Percentiles rank a stretch among this genome's conserved stretches.
These are phyloP conservation scores for Catamblyrhynchus diadema DNA, from an alignment of 2,797 vertebrate genomes.

Conservation along the genomic window DNA sequence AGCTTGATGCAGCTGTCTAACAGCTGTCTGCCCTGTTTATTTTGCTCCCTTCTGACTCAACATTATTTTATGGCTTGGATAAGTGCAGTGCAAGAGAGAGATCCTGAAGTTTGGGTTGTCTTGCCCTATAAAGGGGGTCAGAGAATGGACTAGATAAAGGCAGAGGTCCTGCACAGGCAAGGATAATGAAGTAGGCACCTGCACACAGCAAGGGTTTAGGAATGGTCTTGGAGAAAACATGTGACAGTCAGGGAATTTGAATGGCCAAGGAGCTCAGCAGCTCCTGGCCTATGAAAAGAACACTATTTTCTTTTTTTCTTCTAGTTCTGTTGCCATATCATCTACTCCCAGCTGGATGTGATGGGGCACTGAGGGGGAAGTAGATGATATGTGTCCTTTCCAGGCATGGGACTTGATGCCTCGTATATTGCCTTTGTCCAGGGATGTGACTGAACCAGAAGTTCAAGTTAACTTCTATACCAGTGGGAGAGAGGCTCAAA, in stretches of 20 bases:
- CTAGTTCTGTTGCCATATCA: not conserved
- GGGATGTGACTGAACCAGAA: not conserved
- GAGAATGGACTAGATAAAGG: not conserved
- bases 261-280: not conserved
- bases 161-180: not conserved
- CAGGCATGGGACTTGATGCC: not conserved
- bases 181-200: not conserved
- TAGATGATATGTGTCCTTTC: not conserved
- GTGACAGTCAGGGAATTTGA: not conserved
- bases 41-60: not conserved
- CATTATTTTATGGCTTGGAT: not conserved
- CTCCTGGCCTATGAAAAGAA: not conserved
- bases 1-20: conserved; percentile 45
- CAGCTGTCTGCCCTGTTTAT: conserved; percentile 33
- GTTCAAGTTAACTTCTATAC: not conserved
- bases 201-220: not conserved
- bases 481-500: not conserved
- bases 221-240: not conserved
- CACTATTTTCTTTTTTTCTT: not conserved
- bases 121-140: not conserved
- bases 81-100: not conserved
- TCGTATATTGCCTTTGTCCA: not conserved
- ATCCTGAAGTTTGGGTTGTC: not conserved
- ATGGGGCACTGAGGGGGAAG: not conserved
- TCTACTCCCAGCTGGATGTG: not conserved